phyloP scores from a whole-genome alignment of 2,888 invertebrate species.

The Megastigmus dorsalis region DNA sequence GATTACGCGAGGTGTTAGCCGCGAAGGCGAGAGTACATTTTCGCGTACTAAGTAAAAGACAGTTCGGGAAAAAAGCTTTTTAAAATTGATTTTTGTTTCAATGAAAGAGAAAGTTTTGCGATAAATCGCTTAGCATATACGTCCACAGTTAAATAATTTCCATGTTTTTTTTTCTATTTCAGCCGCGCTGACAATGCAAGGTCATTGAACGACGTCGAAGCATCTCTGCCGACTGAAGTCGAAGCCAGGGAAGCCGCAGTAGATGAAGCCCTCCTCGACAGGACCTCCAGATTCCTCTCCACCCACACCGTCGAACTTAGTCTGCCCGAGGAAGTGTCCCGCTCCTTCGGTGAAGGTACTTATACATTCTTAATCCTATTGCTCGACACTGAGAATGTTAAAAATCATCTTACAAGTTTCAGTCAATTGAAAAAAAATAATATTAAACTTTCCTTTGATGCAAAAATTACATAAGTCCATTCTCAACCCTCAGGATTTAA shows the following conservation, averaged over 20 bases:
- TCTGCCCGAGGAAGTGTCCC: conserved; percentile 85
- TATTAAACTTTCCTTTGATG: too few species aligned
- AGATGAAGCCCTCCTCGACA: conserved; percentile 84
- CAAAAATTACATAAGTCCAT: too few species aligned
- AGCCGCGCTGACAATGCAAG: conserved; percentile 75
- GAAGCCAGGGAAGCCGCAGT: conserved; percentile 84
- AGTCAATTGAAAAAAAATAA: too few species aligned
- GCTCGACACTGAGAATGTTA: too few species aligned
- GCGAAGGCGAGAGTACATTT: conserved; percentile 41
- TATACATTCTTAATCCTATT: background rate
- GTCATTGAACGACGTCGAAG: conserved; percentile 79
- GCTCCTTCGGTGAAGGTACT: conserved; percentile 89
- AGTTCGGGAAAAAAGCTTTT: background rate
- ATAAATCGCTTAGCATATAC: too few species aligned
- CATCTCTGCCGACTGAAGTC: conserved; percentile 81
- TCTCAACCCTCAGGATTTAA: too few species aligned
- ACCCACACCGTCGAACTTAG: conserved; percentile 88
- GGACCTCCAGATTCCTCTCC: conserved; percentile 84
- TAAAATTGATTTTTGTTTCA: background rate
- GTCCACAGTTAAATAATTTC: too few species aligned
- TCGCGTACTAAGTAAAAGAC: too few species aligned
- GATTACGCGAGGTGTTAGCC: conserved; percentile 25
- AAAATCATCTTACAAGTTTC: too few species aligned
- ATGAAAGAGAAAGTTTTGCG: background rate
- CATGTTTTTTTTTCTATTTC: conserved; percentile 54